These are phyloP conservation scores for Eriosoma lanigerum DNA, from an alignment of 1,140 invertebrate species.

Conservation along the genomic window DNA sequence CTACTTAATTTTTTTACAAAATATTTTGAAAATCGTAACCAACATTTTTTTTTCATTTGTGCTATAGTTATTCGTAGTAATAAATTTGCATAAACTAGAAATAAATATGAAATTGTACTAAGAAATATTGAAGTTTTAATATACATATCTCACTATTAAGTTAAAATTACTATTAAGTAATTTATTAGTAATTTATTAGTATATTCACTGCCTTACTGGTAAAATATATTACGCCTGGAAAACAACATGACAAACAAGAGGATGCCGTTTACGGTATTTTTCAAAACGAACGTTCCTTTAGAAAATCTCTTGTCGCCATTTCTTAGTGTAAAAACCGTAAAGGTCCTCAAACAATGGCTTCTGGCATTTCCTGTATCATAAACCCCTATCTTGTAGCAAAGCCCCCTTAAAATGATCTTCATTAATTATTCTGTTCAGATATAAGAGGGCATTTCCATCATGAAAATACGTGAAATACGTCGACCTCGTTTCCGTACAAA, in stretches of 20 bases:
- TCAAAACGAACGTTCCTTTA: slow-evolving; percentile 26
- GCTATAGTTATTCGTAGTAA: too few relatives aligned
- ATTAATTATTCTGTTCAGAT: slow-evolving; percentile 43
- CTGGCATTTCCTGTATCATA: slow-evolving; percentile 8
- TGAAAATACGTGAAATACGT: slow-evolving; percentile 29
- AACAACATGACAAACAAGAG: neutral
- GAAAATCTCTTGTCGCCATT: slow-evolving; percentile 13
- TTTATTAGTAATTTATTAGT: neutral
- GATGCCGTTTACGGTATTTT: slow-evolving; percentile 13
- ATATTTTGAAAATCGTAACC: too few relatives aligned
- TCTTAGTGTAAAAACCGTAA: slow-evolving; percentile 4
- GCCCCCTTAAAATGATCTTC: slow-evolving; percentile 5
- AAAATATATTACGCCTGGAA: too few relatives aligned
- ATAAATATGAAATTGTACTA: too few relatives aligned
- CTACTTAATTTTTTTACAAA: too few relatives aligned
- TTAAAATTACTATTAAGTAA: too few relatives aligned
- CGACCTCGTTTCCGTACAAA: neutral
- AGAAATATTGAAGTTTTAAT: too few relatives aligned
- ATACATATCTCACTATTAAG: too few relatives aligned
- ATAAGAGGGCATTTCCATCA: slow-evolving; percentile 32
- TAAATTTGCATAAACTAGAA: too few relatives aligned
- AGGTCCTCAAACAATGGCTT: slow-evolving; percentile 7
- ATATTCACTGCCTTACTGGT: too few relatives aligned
- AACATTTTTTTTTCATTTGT: too few relatives aligned
- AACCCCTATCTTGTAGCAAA: neutral